phyloP scores from a whole-genome alignment of 35 echinoderm and acorn worm species.

The Chiridota heheva region DNA sequence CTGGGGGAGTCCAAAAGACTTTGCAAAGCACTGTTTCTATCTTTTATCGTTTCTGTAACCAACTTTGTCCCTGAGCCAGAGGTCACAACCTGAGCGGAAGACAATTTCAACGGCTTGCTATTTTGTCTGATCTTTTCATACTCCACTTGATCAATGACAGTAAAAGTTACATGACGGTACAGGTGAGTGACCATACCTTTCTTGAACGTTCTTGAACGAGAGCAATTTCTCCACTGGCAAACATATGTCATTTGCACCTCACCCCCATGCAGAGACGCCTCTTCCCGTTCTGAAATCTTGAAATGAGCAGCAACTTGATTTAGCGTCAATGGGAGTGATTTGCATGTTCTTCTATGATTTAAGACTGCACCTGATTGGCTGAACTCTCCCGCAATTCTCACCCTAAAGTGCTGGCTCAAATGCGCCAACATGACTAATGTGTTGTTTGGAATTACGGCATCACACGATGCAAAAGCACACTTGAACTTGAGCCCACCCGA shows the following conservation, averaged over 20 bases:
- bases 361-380: slow-evolving; percentile 32
- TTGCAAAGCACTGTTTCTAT: too few species aligned
- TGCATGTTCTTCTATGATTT: slow-evolving; percentile 41
- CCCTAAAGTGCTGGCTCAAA: slow-evolving; percentile 62
- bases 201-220: slow-evolving; percentile 54
- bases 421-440: slow-evolving; percentile 65
- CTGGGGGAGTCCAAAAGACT: too few species aligned
- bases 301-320: slow-evolving; percentile 66
- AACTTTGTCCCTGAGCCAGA: slow-evolving; percentile 38
- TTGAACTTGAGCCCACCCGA: slow-evolving; percentile 32
- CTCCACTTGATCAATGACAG: slow-evolving; percentile 46
- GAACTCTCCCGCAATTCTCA: slow-evolving; percentile 49
- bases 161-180: slow-evolving; percentile 55
- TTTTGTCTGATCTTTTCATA: slow-evolving; percentile 45
- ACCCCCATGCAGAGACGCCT: slow-evolving; percentile 56
- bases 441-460: slow-evolving; percentile 40
- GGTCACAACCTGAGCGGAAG: slow-evolving; percentile 39
- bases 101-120: slow-evolving; percentile 42
- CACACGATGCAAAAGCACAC: slow-evolving; percentile 58
- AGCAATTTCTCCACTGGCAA: slow-evolving; percentile 64
- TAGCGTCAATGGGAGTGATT: slow-evolving; percentile 44
- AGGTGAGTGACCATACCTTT: slow-evolving; percentile 61
- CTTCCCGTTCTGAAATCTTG: slow-evolving; percentile 54
- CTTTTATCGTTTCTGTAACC: slow-evolving; percentile 36
- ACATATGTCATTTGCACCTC: slow-evolving; percentile 62